Evolutionary conservation across 2,797 vertebrate species (phyloP).

Genomic region (Sebastes trivittatus): DNA sequence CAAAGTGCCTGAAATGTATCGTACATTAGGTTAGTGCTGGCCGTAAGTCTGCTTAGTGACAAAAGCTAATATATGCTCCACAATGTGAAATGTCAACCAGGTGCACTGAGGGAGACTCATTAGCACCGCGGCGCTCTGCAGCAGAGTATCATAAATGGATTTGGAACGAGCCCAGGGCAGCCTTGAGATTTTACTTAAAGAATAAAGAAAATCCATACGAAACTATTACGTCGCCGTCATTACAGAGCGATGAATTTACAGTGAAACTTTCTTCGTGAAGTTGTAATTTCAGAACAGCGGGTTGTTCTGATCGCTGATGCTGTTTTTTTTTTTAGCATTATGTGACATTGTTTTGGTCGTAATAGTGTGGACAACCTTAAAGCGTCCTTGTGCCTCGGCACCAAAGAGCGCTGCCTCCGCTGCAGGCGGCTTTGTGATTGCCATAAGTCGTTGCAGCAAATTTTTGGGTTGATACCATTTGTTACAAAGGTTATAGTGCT

Average conservation of each 20-base stretch:
- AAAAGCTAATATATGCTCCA: slow-evolving; percentile 10
- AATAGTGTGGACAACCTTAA: slow-evolving; percentile 1
- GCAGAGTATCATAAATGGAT: slow-evolving; percentile 37
- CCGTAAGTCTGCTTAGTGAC: slow-evolving; percentile 9
- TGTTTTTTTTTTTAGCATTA: background rate
- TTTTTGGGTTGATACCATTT: no score
- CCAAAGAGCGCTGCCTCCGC: background rate
- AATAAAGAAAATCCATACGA: slow-evolving; percentile 32
- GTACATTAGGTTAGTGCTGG: background rate
- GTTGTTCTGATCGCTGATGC: background rate
- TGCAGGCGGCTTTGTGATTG: background rate
- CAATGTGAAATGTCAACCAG: slow-evolving; percentile 52
- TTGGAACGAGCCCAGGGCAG: slow-evolving; percentile 17
- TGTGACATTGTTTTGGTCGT: background rate
- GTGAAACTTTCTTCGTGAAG: background rate
- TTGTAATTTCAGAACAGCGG: background rate
- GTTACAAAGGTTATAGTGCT: no score
- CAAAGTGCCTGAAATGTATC: background rate
- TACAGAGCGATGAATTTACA: slow-evolving; percentile 3
- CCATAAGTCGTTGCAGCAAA: no score
- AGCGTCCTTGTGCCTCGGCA: background rate
- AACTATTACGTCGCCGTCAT: slow-evolving; percentile 10
- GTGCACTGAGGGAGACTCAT: slow-evolving; percentile 47
- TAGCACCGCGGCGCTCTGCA: slow-evolving; percentile 34
- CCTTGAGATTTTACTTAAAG: slow-evolving; percentile 27